Evolutionary conservation across 2,113 vertebrate species (phyloP), one percentile per base, ranked within the genome.

Genomic region (Dipodomys stephensi): DNA sequence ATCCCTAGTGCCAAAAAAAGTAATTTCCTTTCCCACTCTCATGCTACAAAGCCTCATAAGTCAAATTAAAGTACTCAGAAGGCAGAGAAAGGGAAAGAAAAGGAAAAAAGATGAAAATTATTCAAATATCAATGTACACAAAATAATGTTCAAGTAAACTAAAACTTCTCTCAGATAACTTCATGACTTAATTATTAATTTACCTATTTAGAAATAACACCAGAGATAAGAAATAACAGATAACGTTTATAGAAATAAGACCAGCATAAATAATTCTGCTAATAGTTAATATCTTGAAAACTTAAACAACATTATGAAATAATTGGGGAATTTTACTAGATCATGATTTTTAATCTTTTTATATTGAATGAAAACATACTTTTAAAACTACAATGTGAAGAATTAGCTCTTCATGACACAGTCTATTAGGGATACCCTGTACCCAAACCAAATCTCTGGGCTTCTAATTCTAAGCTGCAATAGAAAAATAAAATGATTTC

Each of bases 151-250:
- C 78, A 49, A 53, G 49, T 53, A 57, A 57, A 57, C 53, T 57
- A 16, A 76, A 6, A 88, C 27, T 72, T 92, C 30, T 27, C 0
- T 30, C 74, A 91, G 30, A 60, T 13, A 20, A 2, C 0, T 68
- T 83, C 18, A 3, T 68, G 6, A 1, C 19, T 92, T 94, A 74
- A 22, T 35, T 88, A 53, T 32, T 94, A 87, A 85, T 74, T 16
- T 76, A 88, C 77, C 8, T 4, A 62, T 69, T 18, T 78, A 79
- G n/a, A 88, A 86, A 32, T 76, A 88, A 94, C 95, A 87, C 44
- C 25, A 83, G 15, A 87, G 19, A 11, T 78, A 4, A 30, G 16
- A 81, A 25, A 74, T 2, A 79, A 32, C 8, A 28, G 30, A 71
- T 53, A 78, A 84, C 32, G 53, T 74, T 80, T 28, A 72, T 64